Base-by-base conservation (phyloP, 2,888 invertebrate genomes). In the Lobophora halterata region DNA sequence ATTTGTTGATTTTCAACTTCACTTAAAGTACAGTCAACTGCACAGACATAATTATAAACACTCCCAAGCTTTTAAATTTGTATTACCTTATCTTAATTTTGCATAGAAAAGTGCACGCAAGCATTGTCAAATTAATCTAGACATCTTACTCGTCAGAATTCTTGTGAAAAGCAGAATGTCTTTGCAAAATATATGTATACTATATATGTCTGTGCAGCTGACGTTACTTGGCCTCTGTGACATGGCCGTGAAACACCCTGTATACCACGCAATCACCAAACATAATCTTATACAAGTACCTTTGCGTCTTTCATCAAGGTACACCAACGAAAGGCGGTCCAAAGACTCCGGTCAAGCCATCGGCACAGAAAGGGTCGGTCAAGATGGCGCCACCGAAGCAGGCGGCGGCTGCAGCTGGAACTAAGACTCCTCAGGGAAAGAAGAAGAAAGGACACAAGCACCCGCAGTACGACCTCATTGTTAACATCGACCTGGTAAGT, bases 401-500 rank as follows among this genome's bases (percentile, higher is more conserved):
- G 53, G 90, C 88, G 1, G 89, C 89, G 0, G 90, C 89, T 0
- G 85, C 81, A 2, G 83, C 88, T 1, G 88, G 88, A 0, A 89
- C 89, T 36, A 91, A 90, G 48, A 90, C 92, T 52, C 89, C 90
- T 19, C 90, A 90, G 55, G 91, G 92, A 60, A 92, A 93, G 78
- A 91, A 92, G 77, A 93, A 93, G 83, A 92, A 92, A 75, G 93
- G 93, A 6, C 92, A 94, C 61, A 91, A 93, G 61, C 92, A 94
- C 55, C 94, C 94, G 66, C 93, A 93, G 68, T 93, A 95, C 60
- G 95, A 95, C 64, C 90, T 95, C 36, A 91, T 92, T 52, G 95
- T 95, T 57, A 95, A 93, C 52, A 95, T 95, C 59, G 92, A 95
- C 74, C 76, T 95, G 90, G 95, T 95, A 71, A 92, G 92, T 80